Percentiles rank a stretch among this genome's conserved stretches.
Conservation (phyloP, 2,113 vertebrate genomes). For the Lethenteron reissneri region DNA sequence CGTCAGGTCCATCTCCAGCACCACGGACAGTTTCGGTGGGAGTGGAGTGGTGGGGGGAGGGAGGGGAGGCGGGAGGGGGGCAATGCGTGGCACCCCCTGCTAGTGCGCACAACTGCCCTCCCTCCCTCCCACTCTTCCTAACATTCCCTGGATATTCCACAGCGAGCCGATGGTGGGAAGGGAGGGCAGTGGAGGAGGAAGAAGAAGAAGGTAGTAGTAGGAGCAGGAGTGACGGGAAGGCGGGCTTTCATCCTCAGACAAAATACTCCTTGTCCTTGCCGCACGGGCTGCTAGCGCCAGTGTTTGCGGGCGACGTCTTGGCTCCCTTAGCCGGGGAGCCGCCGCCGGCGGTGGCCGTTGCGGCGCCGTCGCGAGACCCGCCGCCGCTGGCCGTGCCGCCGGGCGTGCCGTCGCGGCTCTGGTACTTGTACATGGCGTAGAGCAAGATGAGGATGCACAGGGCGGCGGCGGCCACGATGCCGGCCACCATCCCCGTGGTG, state of each 20-base stretch:
- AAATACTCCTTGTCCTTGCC: slow-evolving; percentile 92
- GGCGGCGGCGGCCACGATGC: slow-evolving; percentile 72
- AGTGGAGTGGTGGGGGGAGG: too few relatives aligned
- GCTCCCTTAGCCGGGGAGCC: slow-evolving; percentile 44
- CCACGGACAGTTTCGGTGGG: too few relatives aligned
- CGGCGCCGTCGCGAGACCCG: slow-evolving; percentile 18
- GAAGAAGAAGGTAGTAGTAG: too few relatives aligned
- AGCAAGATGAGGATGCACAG: slow-evolving; percentile 93
- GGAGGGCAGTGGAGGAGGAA: too few relatives aligned
- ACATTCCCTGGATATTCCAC: too few relatives aligned
- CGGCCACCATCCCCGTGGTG: slow-evolving; percentile 87
- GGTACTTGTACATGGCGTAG: slow-evolving; percentile 94
- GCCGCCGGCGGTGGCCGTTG: not conserved
- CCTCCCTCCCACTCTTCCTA: too few relatives aligned
- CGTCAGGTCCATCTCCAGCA: too few relatives aligned
- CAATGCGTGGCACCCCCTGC: too few relatives aligned
- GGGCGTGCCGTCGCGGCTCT: slow-evolving; percentile 78
- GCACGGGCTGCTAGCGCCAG: slow-evolving; percentile 59
- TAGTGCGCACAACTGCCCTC: too few relatives aligned
- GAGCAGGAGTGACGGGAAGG: too few relatives aligned
- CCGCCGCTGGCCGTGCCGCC: slow-evolving; percentile 58
- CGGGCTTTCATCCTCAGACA: slow-evolving; percentile 28
- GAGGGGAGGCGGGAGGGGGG: too few relatives aligned
- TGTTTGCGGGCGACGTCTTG: slow-evolving; percentile 51
- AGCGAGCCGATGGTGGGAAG: too few relatives aligned